A percentile compares a stretch with the other conserved stretches of the same genome.
Conservation (phyloP, 2,888 invertebrate species). For the Podotricha telesiphe region DNA sequence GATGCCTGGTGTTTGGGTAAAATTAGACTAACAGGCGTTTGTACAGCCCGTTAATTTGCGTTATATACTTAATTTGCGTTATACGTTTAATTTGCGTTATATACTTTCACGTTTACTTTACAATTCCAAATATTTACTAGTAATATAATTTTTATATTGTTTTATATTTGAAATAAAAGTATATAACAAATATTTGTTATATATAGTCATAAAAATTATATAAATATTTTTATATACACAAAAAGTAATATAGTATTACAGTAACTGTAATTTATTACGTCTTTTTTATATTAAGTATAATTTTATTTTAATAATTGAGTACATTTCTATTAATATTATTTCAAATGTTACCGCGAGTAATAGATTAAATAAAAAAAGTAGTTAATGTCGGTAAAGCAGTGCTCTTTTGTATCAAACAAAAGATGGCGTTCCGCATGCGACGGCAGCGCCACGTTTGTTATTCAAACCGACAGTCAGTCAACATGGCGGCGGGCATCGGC, state of each 20-base stretch:
- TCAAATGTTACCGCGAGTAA: slow-evolving; percentile 59
- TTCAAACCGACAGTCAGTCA: slow-evolving; percentile 79
- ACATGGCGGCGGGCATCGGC: slow-evolving; percentile 83
- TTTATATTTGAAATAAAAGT: too few species aligned
- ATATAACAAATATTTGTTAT: background rate
- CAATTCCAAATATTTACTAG: background rate
- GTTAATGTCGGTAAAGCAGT: slow-evolving; percentile 73
- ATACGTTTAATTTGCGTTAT: slow-evolving; percentile 21
- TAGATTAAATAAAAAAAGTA: slow-evolving; percentile 39
- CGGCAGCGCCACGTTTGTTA: slow-evolving; percentile 68
- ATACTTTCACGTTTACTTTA: background rate
- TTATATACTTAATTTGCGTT: background rate
- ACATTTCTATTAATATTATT: slow-evolving; percentile 15
- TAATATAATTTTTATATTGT: background rate
- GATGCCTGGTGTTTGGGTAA: slow-evolving; percentile 73
- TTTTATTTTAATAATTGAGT: background rate
- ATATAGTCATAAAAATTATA: background rate
- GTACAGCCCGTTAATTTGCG: slow-evolving; percentile 23
- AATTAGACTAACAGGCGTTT: slow-evolving; percentile 66
- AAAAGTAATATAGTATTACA: background rate
- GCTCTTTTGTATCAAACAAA: slow-evolving; percentile 54
- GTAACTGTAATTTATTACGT: too few species aligned
- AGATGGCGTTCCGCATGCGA: slow-evolving; percentile 68
- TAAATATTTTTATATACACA: background rate
- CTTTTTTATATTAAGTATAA: background rate